These are phyloP conservation scores for Didymodactylos carnosus DNA, from an alignment of 2,888 invertebrate genomes.

Conservation along the genomic window DNA sequence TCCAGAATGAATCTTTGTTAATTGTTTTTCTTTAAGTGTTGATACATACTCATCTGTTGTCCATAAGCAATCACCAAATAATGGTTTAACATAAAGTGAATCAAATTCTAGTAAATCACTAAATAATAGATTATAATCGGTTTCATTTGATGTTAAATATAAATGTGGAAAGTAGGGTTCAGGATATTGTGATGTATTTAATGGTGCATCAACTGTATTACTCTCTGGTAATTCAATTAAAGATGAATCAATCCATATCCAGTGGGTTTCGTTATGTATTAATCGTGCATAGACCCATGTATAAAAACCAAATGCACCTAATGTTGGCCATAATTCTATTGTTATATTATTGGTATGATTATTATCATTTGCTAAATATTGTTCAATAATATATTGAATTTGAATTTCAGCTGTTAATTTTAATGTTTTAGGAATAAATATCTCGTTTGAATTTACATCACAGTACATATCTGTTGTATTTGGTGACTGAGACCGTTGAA, in stretches of 20 bases:
- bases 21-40: neutral
- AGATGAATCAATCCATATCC: neutral
- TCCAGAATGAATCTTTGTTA: neutral
- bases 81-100: neutral
- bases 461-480: neutral
- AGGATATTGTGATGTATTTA: neutral
- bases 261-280: neutral
- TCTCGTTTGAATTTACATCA: too few species aligned
- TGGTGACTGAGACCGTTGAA: too few species aligned
- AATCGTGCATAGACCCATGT: neutral
- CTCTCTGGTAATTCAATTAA: neutral
- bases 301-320: neutral
- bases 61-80: neutral
- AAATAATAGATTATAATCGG: neutral
- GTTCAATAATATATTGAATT: neutral
- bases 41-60: neutral
- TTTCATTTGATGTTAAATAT: neutral
- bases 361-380: neutral
- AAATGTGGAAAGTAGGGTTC: neutral
- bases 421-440: too few species aligned
- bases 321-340: neutral
- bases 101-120: neutral
- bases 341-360: neutral
- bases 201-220: neutral
- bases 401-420: too few species aligned